Base-by-base conservation (phyloP, 35 echinoderm and acorn worm genomes). In the Heliocidaris erythrogramma region DNA sequence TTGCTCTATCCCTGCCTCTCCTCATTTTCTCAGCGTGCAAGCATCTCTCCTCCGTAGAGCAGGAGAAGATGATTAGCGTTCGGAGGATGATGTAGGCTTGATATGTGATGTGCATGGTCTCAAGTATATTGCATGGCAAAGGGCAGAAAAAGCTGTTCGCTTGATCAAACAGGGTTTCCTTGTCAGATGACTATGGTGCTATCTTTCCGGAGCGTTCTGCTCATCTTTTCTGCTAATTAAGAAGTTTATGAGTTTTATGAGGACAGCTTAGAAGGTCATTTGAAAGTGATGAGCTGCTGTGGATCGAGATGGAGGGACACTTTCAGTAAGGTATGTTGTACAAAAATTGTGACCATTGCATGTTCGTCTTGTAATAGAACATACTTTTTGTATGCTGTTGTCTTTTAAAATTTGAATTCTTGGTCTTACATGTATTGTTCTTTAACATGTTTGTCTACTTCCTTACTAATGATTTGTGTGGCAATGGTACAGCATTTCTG, bases 71-170 rank as follows among this genome's bases (percentile, higher is more conserved):
- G 87, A 89, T 89, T 89, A 89, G 31, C 87, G 87, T 89, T 89
- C 87, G 30, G 65, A 78, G 18, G 65, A 89, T 31, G 87, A 47
- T 47, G 87, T 32, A 47, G 87, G 8, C 12, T 35, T 48, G 87
- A 89, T 31, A 89, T 89, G 87, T 27, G 87, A 89, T 89, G 87
- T 89, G 87, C 87, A 89, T 89, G 18, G 87, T 32, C 87, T 89
- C 2, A 17, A 48, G 47, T 89, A 48, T 89, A 89, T 89, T 89
- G 87, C 87, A 47, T 35, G 87, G 47, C 31, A 89, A 42, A 48
- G 31, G 31, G 87, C 87, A 89, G 27, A 78, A 24, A 78, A 78
- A 78, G 65, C 65, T 78, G 21, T 78, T 78, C 65, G 18, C 87
- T 89, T 89, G 87, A 89, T 32, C 87, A 89, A 89, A 89, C 87